phyloP scores from a whole-genome alignment of 1,140 invertebrate species.

The Lethrus apterus region DNA sequence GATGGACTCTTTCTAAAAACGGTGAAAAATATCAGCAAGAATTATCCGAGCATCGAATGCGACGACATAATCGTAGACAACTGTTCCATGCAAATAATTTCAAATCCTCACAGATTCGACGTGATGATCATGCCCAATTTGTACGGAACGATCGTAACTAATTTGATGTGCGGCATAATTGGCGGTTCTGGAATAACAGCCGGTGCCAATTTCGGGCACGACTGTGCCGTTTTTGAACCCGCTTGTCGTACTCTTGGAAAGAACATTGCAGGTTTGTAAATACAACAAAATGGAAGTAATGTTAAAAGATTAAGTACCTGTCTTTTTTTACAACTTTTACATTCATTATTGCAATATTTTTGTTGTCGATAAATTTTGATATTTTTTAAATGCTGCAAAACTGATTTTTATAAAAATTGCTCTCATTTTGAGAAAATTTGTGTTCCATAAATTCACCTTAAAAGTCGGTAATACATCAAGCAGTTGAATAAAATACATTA shows the following conservation, averaged over 20 bases:
- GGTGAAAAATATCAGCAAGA: conserved; percentile 74
- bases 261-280: conserved; percentile 4
- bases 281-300: too few relatives aligned
- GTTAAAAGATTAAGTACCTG: too few relatives aligned
- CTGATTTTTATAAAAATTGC: too few relatives aligned
- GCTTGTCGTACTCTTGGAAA: conserved; percentile 7
- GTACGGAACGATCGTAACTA: conserved; percentile 96
- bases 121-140: conserved; percentile 94
- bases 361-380: too few relatives aligned
- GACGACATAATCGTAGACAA: conserved; percentile 98
- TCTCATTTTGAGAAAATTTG: too few relatives aligned
- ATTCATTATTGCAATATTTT: too few relatives aligned
- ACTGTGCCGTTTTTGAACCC: conserved; percentile 7
- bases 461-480: too few relatives aligned
- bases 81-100: conserved; percentile 96
- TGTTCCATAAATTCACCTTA: too few relatives aligned
- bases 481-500: too few relatives aligned
- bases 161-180: conserved; percentile 90
- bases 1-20: conserved; percentile 91
- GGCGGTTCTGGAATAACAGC: conserved; percentile 44
- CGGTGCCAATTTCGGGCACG: conserved; percentile 4
- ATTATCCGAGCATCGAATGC: conserved; percentile 91
- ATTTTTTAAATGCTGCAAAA: too few relatives aligned
- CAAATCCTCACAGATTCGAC: conserved; percentile 70
- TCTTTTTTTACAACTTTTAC: too few relatives aligned